Base-by-base conservation (phyloP, 1,140 invertebrate genomes). In the Ceratitis capitata region DNA sequence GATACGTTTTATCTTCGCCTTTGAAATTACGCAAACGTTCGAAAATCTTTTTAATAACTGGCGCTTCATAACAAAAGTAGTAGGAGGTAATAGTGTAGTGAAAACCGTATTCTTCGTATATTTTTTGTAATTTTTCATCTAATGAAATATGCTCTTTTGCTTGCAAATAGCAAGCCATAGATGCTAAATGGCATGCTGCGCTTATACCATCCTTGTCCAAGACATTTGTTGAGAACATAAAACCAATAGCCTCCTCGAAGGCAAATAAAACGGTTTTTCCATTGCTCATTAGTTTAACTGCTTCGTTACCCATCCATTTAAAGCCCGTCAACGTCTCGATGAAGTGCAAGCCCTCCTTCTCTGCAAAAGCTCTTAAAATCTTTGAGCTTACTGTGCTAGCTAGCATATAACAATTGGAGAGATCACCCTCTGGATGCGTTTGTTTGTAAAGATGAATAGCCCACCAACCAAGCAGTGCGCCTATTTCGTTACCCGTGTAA, bases 281-380 rank as follows among this genome's bases (percentile, higher is more conserved):
- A 69, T 95, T 88, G 84, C 93, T 92, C 53, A 95, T 92, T 35
- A 98, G 91, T n/a, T 98, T 94, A 47, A 95, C 91, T 0, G 96
- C 93, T 92, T 94, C 95, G 91, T 99, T 99, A 89, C 97, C 98
- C 97, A 99, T 99, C 98, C 98, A 99, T 90, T 99, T 99, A 91
- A 99, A 99, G 0, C 99, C 97, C n/a, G 99, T 99, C 69, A 99
- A 93, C 0, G 99, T 99, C 93, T 99, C 98, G 92, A 96, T 94
- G 92, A 97, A 98, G 88, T 95, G 93, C 87, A 97, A 97, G 29
- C 97, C 98, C 92, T 98, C 96, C 23, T 93, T 93, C 58, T 95
- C 93, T 0, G 96, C 95, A 88, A 99, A 97, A 2, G 97, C 95
- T 32, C 94, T 92, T n/a, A 99, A 92, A 87, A 99, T 98, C 93